Base-by-base conservation (phyloP, 2,888 invertebrate species). In the Stenichneumon culpator region DNA sequence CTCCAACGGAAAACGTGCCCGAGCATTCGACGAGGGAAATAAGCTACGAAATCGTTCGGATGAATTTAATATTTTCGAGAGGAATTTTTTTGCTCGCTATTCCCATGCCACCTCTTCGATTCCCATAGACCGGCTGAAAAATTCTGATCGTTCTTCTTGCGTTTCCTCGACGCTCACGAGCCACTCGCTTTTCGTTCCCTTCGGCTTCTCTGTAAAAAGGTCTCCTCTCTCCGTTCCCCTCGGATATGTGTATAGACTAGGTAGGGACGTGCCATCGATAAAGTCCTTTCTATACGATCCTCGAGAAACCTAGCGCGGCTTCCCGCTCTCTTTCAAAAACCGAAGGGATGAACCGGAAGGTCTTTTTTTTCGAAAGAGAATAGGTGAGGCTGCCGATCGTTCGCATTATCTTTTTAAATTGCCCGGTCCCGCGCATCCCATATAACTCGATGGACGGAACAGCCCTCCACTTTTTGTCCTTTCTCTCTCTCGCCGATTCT, bases 401-500 rank as follows among this genome's bases (percentile, higher is more conserved):
- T 86, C 83, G 88, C 87, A 90, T 93, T 93, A 93, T 92, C 91
- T 91, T 90, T 84, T 87, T 84, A 90, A 92, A 92, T 92, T 92
- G 91, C 88, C 86, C 57, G 77, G 57, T 28, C 70, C 39, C 70
- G 74, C 63, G n/a, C 73, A 47, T 60, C 57, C 54, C 73, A 36
- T 70, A 74, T 79, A 78, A 57, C 74, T 16, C 54, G 87, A 79
- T 82, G 88, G 83, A 86, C 83, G 79, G 60, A 79, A 79, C 79
- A 82, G 11, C 74, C 67, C 72, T 65, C 77, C 47, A n/a, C 75
- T 28, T 57, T 78, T 75, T 32, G 50, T 32, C 67, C 70, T 50
- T 63, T 69, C 74, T 65, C 79, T 73, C 78, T 57, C 73, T 84
- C 54, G 79, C 74, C 69, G 44, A 67, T 80, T 82, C 60, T 73